phyloP scores from a whole-genome alignment of 2,113 vertebrate genomes.

The Malurus elegans region DNA sequence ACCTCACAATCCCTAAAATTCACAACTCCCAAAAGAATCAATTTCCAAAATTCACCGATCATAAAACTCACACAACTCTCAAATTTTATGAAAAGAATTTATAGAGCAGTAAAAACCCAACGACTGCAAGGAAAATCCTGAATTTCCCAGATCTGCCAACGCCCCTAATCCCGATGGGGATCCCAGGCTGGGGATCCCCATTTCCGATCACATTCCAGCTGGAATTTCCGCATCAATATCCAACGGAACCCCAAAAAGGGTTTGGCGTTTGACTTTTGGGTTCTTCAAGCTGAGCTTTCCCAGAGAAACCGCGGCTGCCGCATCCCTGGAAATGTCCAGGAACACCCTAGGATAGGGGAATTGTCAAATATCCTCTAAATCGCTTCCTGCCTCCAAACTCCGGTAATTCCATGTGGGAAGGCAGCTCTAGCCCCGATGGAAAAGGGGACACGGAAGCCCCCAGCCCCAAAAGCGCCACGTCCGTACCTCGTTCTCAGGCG shows the following conservation, averaged over 20 bases:
- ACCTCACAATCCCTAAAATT: background rate
- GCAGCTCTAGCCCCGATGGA: no score
- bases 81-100: rapidly evolving
- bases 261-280: no score
- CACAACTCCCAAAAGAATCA: no score
- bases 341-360: no score
- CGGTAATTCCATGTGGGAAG: rapidly evolving
- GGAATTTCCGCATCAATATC: background rate
- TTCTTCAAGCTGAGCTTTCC: no score
- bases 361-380: rapidly evolving
- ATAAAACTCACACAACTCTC: no score
- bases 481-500: background rate
- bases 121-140: background rate
- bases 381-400: background rate
- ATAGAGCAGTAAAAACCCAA: background rate
- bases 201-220: no score
- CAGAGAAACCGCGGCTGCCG: no score
- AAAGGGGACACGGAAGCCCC: no score
- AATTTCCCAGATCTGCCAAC: background rate
- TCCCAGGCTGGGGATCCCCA: background rate
- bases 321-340: no score
- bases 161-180: no score
- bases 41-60: background rate
- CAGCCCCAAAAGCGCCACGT: background rate
- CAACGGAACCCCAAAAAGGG: rapidly evolving